A percentile compares a stretch with the other conserved stretches of the same genome.
phyloP scores from a whole-genome alignment of 1,140 invertebrate genomes.

The Anastrepha obliqua region DNA sequence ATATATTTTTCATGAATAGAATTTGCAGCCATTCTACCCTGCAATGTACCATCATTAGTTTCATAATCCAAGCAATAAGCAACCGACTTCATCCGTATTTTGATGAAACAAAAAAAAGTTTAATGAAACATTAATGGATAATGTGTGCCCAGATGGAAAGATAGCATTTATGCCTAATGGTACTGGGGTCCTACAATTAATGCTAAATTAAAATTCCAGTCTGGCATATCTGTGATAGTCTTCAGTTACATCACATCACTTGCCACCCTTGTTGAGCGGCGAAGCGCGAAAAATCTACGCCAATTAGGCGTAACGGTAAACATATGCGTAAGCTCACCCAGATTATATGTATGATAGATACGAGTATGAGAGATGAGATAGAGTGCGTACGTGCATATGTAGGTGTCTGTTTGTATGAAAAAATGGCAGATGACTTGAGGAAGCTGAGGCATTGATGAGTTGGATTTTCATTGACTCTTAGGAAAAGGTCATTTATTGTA shows the following conservation, averaged over 20 bases:
- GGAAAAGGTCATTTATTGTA: neutral
- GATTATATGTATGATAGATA: neutral
- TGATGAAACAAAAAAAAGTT: too few relatives aligned
- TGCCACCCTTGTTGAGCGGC: neutral
- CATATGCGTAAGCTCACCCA: neutral
- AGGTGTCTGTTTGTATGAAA: neutral
- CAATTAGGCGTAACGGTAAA: slow-evolving; percentile 31
- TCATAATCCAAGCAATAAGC: too few relatives aligned
- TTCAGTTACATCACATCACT: slow-evolving; percentile 7
- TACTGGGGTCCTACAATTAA: slow-evolving; percentile 12
- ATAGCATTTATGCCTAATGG: slow-evolving; percentile 37
- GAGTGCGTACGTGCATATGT: neutral
- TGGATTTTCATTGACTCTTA: neutral
- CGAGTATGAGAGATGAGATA: neutral
- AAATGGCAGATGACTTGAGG: neutral
- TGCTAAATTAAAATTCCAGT: slow-evolving; percentile 29
- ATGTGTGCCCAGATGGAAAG: slow-evolving; percentile 29
- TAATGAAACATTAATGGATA: slow-evolving; percentile 38
- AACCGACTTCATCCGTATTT: too few relatives aligned
- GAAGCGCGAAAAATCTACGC: neutral
- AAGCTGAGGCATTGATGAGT: neutral
- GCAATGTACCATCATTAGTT: too few relatives aligned
- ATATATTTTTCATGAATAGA: too few relatives aligned
- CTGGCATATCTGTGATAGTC: neutral
- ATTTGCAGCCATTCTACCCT: too few relatives aligned